Conservation (phyloP, 92 coral and sea anemone species). For the Umimayanthus chanpuru region DNA sequence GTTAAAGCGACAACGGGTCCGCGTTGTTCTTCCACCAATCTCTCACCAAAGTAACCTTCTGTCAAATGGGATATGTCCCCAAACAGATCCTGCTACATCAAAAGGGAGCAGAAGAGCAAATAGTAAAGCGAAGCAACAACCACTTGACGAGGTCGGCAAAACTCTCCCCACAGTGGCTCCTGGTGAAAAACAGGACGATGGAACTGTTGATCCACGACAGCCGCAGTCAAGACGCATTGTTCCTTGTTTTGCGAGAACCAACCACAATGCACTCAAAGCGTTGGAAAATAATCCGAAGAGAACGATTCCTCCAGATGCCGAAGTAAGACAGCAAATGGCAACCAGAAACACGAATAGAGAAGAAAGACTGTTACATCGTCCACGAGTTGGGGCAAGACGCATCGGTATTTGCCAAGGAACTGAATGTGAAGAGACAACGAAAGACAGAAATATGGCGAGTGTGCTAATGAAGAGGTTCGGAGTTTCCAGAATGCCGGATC, state of each 20-base stretch:
- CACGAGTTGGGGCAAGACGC: background rate
- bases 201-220: background rate
- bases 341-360: background rate
- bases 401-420: slow-evolving; percentile 16
- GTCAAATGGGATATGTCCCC: background rate
- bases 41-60: background rate
- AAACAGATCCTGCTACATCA: background rate
- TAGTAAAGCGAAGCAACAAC: background rate
- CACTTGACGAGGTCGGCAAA: background rate
- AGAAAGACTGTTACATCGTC: background rate
- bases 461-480: slow-evolving; percentile 5
- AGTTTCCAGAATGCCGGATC: background rate
- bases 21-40: slow-evolving; percentile 1
- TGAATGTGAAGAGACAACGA: background rate
- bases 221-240: background rate
- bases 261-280: too few relatives aligned
- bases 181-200: background rate
- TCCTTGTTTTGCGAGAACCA: too few relatives aligned
- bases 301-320: too few relatives aligned
- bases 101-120: background rate
- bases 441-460: background rate
- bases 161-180: background rate
- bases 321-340: too few relatives aligned
- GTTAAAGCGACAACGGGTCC: background rate
- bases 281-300: too few relatives aligned